These are phyloP conservation scores for Eulemur coronatus DNA, from an alignment of 2,797 vertebrate genomes.

Conservation along the genomic window DNA sequence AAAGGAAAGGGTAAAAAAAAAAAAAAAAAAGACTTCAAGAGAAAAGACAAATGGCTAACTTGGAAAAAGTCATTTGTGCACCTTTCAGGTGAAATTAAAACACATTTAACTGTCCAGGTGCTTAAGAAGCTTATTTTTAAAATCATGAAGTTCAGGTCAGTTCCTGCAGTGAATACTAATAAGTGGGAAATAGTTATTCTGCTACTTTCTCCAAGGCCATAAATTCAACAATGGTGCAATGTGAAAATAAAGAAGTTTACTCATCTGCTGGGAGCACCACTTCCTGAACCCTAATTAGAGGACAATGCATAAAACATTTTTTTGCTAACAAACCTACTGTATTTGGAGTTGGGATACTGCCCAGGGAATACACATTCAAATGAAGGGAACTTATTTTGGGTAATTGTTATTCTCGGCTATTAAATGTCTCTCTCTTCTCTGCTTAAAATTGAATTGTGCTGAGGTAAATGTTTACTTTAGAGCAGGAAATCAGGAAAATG, in stretches of 20 bases:
- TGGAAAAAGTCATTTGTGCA: constrained; percentile 11
- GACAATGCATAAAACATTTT: constrained; percentile 19
- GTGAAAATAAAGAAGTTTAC: constrained; percentile 16
- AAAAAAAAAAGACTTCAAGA: not conserved
- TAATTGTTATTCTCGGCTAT: constrained; percentile 39
- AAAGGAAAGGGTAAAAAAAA: not conserved
- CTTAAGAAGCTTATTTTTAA: constrained; percentile 48
- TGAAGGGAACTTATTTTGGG: not conserved
- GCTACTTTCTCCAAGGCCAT: not conserved
- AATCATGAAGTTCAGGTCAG: constrained; percentile 24
- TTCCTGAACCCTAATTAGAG: constrained; percentile 26
- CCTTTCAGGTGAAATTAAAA: constrained; percentile 46
- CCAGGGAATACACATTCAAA: not conserved
- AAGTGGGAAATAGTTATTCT: constrained; percentile 9
- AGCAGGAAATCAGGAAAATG: not conserved
- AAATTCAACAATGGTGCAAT: not conserved
- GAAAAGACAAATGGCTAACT: constrained; percentile 23
- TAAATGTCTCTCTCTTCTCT: not conserved
- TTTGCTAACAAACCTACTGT: not conserved
- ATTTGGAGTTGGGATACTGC: not conserved
- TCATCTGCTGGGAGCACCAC: not conserved
- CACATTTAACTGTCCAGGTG: not conserved
- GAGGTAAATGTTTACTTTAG: constrained; percentile 18
- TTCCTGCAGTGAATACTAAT: constrained; percentile 30
- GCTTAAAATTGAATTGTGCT: not conserved